phyloP scores from a whole-genome alignment of 92 coral and sea anemone species.

The Heteractis magnifica region DNA sequence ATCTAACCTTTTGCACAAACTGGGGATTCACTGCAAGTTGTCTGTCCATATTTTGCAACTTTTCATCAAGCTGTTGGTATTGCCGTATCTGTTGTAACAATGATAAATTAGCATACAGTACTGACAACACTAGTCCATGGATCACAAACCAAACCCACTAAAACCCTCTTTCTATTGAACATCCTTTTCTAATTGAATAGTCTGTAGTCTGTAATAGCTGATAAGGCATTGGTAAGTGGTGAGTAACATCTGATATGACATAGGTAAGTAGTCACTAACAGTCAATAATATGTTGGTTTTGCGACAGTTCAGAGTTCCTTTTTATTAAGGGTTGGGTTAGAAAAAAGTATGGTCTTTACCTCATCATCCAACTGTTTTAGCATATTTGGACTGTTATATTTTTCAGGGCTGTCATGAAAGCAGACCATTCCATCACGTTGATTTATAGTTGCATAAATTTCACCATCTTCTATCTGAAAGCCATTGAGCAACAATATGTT shows the following conservation, averaged over 20 bases:
- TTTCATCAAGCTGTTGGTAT: conserved; percentile 89
- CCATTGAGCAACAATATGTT: background rate
- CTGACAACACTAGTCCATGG: too few species aligned
- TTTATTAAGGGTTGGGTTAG: background rate
- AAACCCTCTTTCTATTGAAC: too few species aligned
- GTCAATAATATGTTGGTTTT: background rate
- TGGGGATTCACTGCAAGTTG: conserved; percentile 90
- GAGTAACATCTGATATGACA: too few species aligned
- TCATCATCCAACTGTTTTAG: conserved; percentile 86
- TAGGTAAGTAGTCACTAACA: background rate
- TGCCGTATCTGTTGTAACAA: conserved; percentile 68
- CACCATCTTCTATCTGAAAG: conserved; percentile 91
- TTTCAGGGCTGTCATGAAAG: conserved; percentile 93
- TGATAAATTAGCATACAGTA: background rate
- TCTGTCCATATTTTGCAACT: conserved; percentile 90
- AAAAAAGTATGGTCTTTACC: conserved; percentile 37
- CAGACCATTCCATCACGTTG: conserved; percentile 99
- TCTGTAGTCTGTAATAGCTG: too few species aligned
- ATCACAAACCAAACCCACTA: too few species aligned
- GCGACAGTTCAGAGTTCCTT: background rate
- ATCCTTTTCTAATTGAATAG: too few species aligned
- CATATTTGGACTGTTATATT: conserved; percentile 96
- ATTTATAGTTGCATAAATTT: conserved; percentile 91
- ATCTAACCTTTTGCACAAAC: conserved; percentile 84
- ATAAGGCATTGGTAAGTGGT: too few species aligned